Evolutionary conservation across 2,888 invertebrate genomes (phyloP).

Genomic region (Melanotus villosus): DNA sequence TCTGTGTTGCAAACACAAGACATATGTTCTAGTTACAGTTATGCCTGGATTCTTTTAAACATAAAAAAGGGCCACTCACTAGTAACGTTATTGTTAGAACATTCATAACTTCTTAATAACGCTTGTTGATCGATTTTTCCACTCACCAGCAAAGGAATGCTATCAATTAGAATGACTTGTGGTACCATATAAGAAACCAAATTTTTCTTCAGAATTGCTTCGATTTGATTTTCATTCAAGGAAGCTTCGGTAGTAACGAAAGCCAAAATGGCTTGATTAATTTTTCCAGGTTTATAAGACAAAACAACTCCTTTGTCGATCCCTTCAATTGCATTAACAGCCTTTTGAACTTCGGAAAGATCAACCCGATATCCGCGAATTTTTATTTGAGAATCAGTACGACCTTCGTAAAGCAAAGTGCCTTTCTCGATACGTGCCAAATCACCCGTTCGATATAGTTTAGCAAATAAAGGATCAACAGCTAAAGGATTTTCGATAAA

Average conservation of each 20-base stretch:
- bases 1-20: too few species aligned
- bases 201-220: slow-evolving; percentile 74
- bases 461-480: slow-evolving; percentile 76
- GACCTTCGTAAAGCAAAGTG: slow-evolving; percentile 81
- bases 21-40: too few species aligned
- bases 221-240: slow-evolving; percentile 74
- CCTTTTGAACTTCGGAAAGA: slow-evolving; percentile 86
- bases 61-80: too few species aligned
- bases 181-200: slow-evolving; percentile 87
- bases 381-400: slow-evolving; percentile 87
- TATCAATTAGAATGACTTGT: slow-evolving; percentile 80
- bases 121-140: slow-evolving; percentile 90
- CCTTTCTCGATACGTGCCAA: slow-evolving; percentile 81
- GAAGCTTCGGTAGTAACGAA: slow-evolving; percentile 71
- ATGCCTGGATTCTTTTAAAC: too few species aligned
- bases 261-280: slow-evolving; percentile 80
- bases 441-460: slow-evolving; percentile 88
- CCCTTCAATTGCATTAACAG: slow-evolving; percentile 74
- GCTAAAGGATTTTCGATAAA: slow-evolving; percentile 84
- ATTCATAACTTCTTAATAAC: slow-evolving; percentile 81
- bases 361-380: slow-evolving; percentile 90
- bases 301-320: slow-evolving; percentile 76
- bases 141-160: slow-evolving; percentile 86
- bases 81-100: slow-evolving; percentile 73
- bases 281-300: slow-evolving; percentile 83